Evolutionary conservation across 1,140 invertebrate genomes (phyloP).

Genomic region (Rhagoletis zephyria): DNA sequence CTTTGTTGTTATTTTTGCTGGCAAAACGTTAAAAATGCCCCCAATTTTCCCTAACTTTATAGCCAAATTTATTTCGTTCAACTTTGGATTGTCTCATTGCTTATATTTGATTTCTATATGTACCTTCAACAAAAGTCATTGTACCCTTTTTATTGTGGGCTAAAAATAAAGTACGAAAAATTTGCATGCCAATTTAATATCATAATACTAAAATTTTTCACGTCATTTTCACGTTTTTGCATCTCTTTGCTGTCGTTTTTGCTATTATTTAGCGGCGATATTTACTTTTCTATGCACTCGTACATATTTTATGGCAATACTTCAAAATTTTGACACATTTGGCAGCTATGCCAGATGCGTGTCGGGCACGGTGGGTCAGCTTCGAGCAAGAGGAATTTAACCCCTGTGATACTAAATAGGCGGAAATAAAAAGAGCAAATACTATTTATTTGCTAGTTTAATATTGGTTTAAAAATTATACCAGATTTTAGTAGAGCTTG

Average conservation of each 20-base stretch:
- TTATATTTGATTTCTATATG: neutral
- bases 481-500: too few species aligned
- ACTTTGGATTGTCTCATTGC: neutral
- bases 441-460: too few species aligned
- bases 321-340: constrained; percentile 31
- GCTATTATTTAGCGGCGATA: neutral
- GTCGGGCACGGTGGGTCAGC: neutral
- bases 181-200: neutral
- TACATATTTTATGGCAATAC: constrained; percentile 19
- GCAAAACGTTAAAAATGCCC: neutral
- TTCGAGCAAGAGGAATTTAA: neutral
- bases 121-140: constrained; percentile 6
- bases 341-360: neutral
- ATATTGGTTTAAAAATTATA: too few species aligned
- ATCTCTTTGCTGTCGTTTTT: neutral
- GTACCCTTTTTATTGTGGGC: neutral
- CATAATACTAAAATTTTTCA: neutral
- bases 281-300: neutral
- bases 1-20: neutral
- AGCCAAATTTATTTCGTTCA: neutral
- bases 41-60: neutral
- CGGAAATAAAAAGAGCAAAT: too few species aligned
- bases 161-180: neutral
- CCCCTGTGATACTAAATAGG: too few species aligned
- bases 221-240: neutral